Evolutionary conservation across 2,113 vertebrate genomes (phyloP).

Genomic region (Eptatretus burgeri): DNA sequence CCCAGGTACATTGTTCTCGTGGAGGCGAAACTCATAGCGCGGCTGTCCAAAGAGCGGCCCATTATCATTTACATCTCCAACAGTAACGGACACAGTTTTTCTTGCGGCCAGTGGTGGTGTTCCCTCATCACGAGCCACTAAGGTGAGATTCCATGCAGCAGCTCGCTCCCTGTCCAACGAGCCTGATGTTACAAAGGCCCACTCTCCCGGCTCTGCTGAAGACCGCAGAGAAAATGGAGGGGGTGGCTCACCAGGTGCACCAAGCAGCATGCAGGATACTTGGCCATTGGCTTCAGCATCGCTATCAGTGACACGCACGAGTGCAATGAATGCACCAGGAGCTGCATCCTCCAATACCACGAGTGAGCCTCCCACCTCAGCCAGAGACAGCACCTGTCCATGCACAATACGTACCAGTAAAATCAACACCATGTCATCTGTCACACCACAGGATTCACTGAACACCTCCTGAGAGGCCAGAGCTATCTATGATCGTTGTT

Average conservation of each 20-base stretch:
- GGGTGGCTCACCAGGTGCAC: slow-evolving; percentile 25
- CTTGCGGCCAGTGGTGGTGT: slow-evolving; percentile 66
- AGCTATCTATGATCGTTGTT: too few species aligned
- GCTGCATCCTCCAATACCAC: slow-evolving; percentile 18
- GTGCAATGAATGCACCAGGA: slow-evolving; percentile 66
- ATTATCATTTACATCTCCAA: slow-evolving; percentile 88
- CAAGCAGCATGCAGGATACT: slow-evolving; percentile 67
- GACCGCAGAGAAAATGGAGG: slow-evolving; percentile 64
- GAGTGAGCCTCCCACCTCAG: too few species aligned
- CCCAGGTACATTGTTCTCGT: slow-evolving; percentile 88
- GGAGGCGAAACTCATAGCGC: slow-evolving; percentile 73
- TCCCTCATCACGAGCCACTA: slow-evolving; percentile 73
- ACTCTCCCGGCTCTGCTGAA: slow-evolving; percentile 64
- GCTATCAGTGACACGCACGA: slow-evolving; percentile 71
- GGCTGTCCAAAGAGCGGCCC: slow-evolving; percentile 67
- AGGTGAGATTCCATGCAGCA: slow-evolving; percentile 38
- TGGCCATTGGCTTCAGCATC: slow-evolving; percentile 81
- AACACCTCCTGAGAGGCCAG: too few species aligned
- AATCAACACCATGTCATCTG: too few species aligned
- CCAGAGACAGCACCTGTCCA: too few species aligned
- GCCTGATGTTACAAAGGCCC: slow-evolving; percentile 70
- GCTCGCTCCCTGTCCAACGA: slow-evolving; percentile 53
- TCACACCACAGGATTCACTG: too few species aligned
- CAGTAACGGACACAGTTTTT: slow-evolving; percentile 67
- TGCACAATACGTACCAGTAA: too few species aligned